A percentile compares a stretch with the other conserved stretches of the same genome.
Evolutionary conservation across 2,888 invertebrate species (phyloP).

Genomic region (Phoronis australis): DNA sequence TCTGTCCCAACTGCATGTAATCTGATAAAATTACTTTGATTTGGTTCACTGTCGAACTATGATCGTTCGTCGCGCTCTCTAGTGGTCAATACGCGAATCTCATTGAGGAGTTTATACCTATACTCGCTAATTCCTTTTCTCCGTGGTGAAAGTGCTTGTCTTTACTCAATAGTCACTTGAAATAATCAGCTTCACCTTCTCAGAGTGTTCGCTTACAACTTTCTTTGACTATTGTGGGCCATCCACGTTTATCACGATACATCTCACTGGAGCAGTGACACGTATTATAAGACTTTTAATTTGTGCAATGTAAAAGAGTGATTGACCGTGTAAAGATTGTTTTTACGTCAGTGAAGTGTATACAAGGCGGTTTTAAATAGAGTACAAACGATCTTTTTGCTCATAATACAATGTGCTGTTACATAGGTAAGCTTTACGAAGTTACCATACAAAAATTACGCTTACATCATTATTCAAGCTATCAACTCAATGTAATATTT

Average conservation of each 20-base stretch:
- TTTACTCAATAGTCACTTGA: conserved; percentile 49
- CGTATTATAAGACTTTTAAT: conserved; percentile 24
- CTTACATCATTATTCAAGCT: too few species aligned
- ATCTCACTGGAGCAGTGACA: conserved; percentile 27
- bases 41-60: conserved; percentile 75
- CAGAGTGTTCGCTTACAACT: conserved; percentile 34
- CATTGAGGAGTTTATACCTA: conserved; percentile 49
- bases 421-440: too few species aligned
- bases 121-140: conserved; percentile 58
- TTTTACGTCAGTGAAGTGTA: too few species aligned
- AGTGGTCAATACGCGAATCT: conserved; percentile 75
- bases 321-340: too few species aligned
- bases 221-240: conserved; percentile 37
- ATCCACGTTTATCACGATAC: conserved; percentile 25
- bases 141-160: conserved; percentile 55
- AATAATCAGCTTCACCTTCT: conserved; percentile 55
- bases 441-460: too few species aligned
- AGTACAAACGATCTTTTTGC: too few species aligned
- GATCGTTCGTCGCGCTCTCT: conserved; percentile 71
- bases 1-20: too few species aligned
- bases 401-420: too few species aligned
- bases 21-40: conserved; percentile 8
- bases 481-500: too few species aligned
- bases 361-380: too few species aligned
- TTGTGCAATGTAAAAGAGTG: too few species aligned